These are phyloP conservation scores for Dolichoris vasculosae DNA, from an alignment of 1,140 invertebrate genomes.

Conservation along the genomic window DNA sequence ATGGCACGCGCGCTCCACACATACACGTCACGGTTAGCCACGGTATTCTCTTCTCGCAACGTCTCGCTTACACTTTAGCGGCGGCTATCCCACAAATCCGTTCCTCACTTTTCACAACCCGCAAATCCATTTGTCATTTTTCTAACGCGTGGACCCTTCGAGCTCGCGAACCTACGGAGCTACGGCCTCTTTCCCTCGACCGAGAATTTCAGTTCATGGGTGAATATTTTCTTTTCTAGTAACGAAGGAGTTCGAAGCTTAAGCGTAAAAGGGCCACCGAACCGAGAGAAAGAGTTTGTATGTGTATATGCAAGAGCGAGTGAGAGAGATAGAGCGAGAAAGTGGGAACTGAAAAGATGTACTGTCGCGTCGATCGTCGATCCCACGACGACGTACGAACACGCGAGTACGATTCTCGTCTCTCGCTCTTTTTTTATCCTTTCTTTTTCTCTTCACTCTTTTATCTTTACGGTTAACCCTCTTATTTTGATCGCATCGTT, in stretches of 20 bases:
- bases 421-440: not conserved
- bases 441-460: not conserved
- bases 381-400: not conserved
- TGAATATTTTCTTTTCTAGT: not conserved
- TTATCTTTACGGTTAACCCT: not conserved
- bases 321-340: not conserved
- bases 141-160: too few species aligned
- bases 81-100: too few species aligned
- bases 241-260: not conserved
- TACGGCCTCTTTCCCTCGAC: not conserved
- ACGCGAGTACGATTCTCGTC: not conserved
- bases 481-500: not conserved
- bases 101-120: not conserved
- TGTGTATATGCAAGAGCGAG: too few species aligned
- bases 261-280: not conserved
- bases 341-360: not conserved
- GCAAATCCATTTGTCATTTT: not conserved
- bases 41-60: not conserved
- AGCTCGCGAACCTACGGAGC: too few species aligned
- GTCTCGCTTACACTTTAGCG: not conserved
- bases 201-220: not conserved
- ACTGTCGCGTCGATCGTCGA: not conserved
- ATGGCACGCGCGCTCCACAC: conserved; percentile 13
- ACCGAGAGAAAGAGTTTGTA: not conserved
- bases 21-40: not conserved